Evolutionary conservation across 2,113 vertebrate genomes (phyloP).

Genomic region (Oreochromis spilurus): DNA sequence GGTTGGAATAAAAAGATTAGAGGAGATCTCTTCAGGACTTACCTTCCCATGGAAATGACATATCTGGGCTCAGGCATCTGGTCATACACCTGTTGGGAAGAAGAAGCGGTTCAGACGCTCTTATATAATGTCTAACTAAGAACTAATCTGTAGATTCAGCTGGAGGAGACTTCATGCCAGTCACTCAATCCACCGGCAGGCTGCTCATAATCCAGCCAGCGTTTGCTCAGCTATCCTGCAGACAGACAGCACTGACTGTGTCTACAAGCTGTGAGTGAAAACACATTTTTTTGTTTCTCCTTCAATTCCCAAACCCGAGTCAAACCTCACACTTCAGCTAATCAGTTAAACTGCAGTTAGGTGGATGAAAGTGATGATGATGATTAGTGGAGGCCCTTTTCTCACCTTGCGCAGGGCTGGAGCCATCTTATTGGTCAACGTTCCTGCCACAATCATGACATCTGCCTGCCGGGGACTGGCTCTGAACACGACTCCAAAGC

Average conservation of each 20-base stretch:
- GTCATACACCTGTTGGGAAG: conserved; percentile 84
- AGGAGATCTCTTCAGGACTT: background rate
- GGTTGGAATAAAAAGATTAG: background rate
- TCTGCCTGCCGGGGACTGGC: conserved; percentile 92
- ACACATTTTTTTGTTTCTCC: background rate
- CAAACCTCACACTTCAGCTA: background rate
- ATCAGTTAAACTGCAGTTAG: background rate
- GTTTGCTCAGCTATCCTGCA: conserved; percentile 34
- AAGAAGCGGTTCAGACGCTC: background rate
- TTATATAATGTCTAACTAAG: conserved; percentile 29
- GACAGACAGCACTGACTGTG: background rate
- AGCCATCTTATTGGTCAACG: conserved; percentile 96
- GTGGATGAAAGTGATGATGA: background rate
- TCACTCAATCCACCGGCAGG: conserved; percentile 12
- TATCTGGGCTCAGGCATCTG: conserved; percentile 98
- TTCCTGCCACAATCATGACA: conserved; percentile 95
- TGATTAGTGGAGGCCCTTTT: background rate
- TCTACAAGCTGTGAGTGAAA: background rate
- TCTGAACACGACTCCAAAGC: conserved; percentile 93
- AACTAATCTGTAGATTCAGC: conserved; percentile 39
- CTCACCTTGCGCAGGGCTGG: conserved; percentile 89
- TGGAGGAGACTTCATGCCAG: conserved; percentile 9
- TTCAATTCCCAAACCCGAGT: background rate
- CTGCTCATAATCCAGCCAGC: conserved; percentile 40
- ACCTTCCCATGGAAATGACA: conserved; percentile 98